Percentiles rank a stretch among this genome's conserved stretches.
Evolutionary conservation across 2,113 vertebrate species (phyloP).

Genomic region (Patagioenas fasciata): DNA sequence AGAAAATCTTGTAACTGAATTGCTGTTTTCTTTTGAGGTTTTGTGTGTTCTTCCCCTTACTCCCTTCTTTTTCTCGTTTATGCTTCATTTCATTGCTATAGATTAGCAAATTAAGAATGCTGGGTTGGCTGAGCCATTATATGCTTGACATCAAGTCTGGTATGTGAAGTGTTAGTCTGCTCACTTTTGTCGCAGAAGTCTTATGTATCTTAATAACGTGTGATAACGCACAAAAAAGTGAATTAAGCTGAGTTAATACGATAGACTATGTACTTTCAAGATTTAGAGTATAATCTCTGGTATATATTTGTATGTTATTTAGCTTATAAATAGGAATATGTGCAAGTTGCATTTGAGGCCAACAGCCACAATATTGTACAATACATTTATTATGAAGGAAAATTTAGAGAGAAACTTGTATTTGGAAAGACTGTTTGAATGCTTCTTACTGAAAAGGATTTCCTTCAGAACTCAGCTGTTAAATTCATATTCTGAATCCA

Average conservation of each 20-base stretch:
- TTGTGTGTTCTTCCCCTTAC: slow-evolving; percentile 38
- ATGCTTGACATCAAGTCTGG: slow-evolving; percentile 59
- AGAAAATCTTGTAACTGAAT: slow-evolving; percentile 68
- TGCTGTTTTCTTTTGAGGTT: slow-evolving; percentile 48
- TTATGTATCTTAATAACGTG: slow-evolving; percentile 56
- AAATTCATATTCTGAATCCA: background rate
- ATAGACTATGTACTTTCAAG: slow-evolving; percentile 2
- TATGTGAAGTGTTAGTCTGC: slow-evolving; percentile 56
- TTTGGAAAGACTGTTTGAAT: background rate
- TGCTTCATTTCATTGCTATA: slow-evolving; percentile 54
- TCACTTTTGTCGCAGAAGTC: slow-evolving; percentile 47
- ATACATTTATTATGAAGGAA: background rate
- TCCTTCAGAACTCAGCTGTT: background rate
- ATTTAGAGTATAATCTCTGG: background rate
- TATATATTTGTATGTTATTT: slow-evolving; percentile 14
- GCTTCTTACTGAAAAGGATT: background rate
- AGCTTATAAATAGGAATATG: background rate
- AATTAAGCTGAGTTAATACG: slow-evolving; percentile 45
- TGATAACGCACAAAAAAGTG: slow-evolving; percentile 41
- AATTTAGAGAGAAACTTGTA: background rate
- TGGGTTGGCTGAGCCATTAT: slow-evolving; percentile 46
- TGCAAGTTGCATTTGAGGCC: background rate
- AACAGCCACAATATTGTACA: background rate
- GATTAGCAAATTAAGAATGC: slow-evolving; percentile 62
- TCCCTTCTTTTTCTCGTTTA: background rate